Percentiles rank a stretch among this genome's conserved stretches.
These are phyloP conservation scores for Ploceus nigricollis DNA, from an alignment of 2,113 vertebrate genomes.

Conservation along the genomic window DNA sequence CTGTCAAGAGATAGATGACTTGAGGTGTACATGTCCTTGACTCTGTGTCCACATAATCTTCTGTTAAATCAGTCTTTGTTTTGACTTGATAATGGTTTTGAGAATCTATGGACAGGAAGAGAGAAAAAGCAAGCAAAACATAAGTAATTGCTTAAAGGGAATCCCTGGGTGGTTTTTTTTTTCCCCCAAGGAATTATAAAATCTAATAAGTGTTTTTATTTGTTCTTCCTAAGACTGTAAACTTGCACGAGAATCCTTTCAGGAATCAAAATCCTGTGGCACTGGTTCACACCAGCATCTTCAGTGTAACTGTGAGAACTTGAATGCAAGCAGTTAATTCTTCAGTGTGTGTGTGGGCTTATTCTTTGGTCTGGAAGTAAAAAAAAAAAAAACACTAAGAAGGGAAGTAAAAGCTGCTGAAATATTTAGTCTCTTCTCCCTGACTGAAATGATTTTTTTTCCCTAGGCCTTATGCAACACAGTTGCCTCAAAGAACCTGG, in stretches of 20 bases:
- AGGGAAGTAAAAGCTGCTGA: not conserved
- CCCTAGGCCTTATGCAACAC: not conserved
- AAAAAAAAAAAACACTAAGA: not conserved
- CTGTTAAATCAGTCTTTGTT: not conserved
- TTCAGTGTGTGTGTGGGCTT: not conserved
- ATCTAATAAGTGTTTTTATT: not conserved
- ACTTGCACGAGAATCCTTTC: not conserved
- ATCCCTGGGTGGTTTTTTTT: accelerated
- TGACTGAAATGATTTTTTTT: not conserved
- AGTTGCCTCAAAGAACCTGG: slow-evolving; percentile 28
- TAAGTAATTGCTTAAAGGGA: not conserved
- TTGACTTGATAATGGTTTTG: not conserved
- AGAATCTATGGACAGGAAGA: not conserved
- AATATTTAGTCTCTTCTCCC: not conserved
- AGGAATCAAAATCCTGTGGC: not conserved
- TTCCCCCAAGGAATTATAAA: not conserved
- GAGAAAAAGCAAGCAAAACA: not conserved
- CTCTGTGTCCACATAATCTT: not conserved
- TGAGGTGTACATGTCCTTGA: not conserved
- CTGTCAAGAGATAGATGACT: not conserved
- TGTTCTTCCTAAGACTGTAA: not conserved
- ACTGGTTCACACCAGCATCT: not conserved
- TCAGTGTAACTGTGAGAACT: not conserved
- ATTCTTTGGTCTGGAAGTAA: not conserved
- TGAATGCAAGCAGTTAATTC: not conserved